These are phyloP conservation scores for Drosophila gaucha DNA, from an alignment of 2,888 invertebrate species.

Conservation along the genomic window DNA sequence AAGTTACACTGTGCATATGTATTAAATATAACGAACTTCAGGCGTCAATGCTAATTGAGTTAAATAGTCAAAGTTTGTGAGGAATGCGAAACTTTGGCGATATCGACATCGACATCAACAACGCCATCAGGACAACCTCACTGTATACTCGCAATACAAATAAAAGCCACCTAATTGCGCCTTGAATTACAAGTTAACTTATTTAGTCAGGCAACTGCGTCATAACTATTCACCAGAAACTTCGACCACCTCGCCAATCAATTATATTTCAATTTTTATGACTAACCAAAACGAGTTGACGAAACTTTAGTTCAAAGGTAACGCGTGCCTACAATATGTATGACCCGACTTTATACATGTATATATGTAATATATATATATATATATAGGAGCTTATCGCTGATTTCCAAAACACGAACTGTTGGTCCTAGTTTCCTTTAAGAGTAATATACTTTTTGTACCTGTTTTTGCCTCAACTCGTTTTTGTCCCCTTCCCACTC, in stretches of 20 bases:
- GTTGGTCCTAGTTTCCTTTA: not conserved
- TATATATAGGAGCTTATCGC: conserved; percentile 58
- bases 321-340: not conserved
- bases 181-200: conserved; percentile 64
- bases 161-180: conserved; percentile 52
- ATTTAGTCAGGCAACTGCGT: conserved; percentile 68
- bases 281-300: conserved; percentile 37
- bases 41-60: conserved; percentile 59
- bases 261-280: conserved; percentile 77
- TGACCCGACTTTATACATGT: too few species aligned
- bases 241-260: conserved; percentile 70
- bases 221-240: conserved; percentile 43
- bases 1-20: not conserved
- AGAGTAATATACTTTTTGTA: not conserved
- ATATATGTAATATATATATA: not conserved
- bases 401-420: conserved; percentile 46
- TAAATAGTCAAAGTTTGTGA: conserved; percentile 57
- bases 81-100: conserved; percentile 46
- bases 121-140: conserved; percentile 24
- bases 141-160: conserved; percentile 13
- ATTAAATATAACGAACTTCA: conserved; percentile 34
- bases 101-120: not conserved
- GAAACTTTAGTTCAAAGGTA: conserved; percentile 7
- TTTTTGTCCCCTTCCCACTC: not conserved
- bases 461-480: too few species aligned